Percentiles rank a stretch among this genome's conserved stretches.
phyloP scores from a whole-genome alignment of 2,888 invertebrate species.

The Lasioglossum villosulum region DNA sequence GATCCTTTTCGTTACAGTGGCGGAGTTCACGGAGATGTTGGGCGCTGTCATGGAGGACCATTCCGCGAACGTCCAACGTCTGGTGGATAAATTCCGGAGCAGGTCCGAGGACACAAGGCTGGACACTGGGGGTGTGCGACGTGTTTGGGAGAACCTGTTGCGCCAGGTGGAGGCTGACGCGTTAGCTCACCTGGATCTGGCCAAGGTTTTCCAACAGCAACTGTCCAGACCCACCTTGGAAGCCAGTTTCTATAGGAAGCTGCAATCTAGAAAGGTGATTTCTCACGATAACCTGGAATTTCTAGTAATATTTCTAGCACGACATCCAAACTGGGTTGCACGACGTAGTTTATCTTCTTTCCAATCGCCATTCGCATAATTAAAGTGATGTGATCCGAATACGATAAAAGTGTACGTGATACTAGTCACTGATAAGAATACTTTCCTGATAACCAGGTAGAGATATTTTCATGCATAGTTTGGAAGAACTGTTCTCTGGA shows the following conservation, averaged over 20 bases:
- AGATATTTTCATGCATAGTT: background rate
- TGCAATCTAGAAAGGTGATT: slow-evolving; percentile 92
- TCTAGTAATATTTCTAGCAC: background rate
- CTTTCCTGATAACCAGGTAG: background rate
- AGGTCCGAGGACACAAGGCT: slow-evolving; percentile 94
- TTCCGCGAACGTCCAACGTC: slow-evolving; percentile 93
- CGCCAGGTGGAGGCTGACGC: slow-evolving; percentile 97
- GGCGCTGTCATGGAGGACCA: slow-evolving; percentile 95
- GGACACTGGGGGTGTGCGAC: slow-evolving; percentile 93
- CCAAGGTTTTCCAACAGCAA: slow-evolving; percentile 89
- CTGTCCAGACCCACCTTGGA: slow-evolving; percentile 94
- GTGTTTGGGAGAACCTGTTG: slow-evolving; percentile 95
- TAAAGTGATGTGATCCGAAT: background rate
- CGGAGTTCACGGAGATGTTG: slow-evolving; percentile 95
- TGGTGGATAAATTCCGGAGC: slow-evolving; percentile 94
- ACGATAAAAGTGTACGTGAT: background rate
- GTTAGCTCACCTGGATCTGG: slow-evolving; percentile 93
- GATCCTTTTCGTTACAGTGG: slow-evolving; percentile 85
- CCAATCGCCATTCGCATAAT: background rate
- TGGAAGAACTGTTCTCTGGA: no score
- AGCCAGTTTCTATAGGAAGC: slow-evolving; percentile 95
- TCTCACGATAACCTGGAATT: background rate
- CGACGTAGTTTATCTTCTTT: background rate
- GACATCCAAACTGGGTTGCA: background rate
- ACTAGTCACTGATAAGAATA: background rate